Evolutionary conservation across 1,140 invertebrate species (phyloP).

Genomic region (Pteromalus puparum): DNA sequence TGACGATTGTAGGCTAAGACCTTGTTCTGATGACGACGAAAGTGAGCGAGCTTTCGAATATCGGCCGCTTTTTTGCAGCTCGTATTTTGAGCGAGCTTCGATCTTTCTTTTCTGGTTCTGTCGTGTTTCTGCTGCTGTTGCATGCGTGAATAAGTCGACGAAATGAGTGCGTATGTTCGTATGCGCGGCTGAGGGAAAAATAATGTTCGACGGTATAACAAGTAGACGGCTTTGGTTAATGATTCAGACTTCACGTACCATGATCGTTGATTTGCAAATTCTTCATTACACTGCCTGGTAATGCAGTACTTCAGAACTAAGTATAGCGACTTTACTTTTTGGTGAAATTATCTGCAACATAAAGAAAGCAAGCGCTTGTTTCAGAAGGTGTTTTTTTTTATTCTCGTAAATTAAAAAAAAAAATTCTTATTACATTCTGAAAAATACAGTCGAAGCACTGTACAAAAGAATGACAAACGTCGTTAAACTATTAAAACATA

Average conservation of each 20-base stretch:
- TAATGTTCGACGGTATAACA: background rate
- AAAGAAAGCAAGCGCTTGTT: conserved; percentile 13
- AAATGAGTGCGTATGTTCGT: background rate
- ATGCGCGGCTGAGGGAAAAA: background rate
- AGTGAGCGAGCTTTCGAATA: conserved; percentile 17
- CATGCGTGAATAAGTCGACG: background rate
- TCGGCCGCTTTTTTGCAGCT: background rate
- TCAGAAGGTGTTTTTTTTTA: background rate
- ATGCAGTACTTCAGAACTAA: conserved; percentile 40
- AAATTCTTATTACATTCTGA: background rate
- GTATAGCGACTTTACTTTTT: conserved; percentile 27
- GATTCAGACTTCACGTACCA: conserved; percentile 58
- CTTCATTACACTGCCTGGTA: conserved; percentile 64
- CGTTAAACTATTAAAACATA: background rate
- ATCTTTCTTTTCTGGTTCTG: background rate
- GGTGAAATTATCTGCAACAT: conserved; percentile 42
- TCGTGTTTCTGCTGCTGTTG: background rate
- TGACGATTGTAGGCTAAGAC: conserved; percentile 35
- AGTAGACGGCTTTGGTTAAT: background rate
- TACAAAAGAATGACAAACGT: background rate
- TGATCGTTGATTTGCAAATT: conserved; percentile 63
- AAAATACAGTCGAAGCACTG: too few relatives aligned
- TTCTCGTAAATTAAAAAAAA: background rate
- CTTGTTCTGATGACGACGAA: background rate
- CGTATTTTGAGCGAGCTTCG: background rate